These are phyloP conservation scores for Bubo scandiacus DNA, from an alignment of 2,113 vertebrate genomes.

Conservation along the genomic window DNA sequence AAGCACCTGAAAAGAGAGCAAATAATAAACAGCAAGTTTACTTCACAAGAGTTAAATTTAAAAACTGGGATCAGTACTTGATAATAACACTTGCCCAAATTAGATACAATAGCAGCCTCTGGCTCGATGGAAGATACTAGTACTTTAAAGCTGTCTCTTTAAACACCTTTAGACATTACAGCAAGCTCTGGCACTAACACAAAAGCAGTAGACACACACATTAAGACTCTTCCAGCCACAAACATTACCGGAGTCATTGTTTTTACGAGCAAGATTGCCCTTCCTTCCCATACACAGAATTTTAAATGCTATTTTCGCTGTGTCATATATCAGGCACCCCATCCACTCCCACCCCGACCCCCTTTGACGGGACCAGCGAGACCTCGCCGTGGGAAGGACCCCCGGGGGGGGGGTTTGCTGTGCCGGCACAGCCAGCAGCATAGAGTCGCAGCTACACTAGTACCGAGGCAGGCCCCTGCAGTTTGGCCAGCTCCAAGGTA, in stretches of 20 bases:
- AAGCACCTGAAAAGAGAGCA: background rate
- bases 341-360: background rate
- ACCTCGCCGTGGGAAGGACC: background rate
- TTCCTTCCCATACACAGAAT: background rate
- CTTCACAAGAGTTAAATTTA: background rate
- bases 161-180: background rate
- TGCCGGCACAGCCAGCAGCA: background rate
- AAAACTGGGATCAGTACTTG: rapidly evolving
- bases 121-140: background rate
- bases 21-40: background rate
- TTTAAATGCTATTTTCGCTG: background rate
- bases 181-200: background rate
- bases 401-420: rapidly evolving
- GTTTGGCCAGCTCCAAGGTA: rapidly evolving
- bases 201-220: background rate
- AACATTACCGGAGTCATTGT: background rate
- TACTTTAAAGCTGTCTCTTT: background rate
- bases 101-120: background rate
- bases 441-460: rapidly evolving
- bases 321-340: too few relatives aligned
- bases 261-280: background rate
- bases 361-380: rapidly evolving
- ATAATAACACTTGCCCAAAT: rapidly evolving
- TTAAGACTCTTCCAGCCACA: background rate
- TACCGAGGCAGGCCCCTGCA: background rate